Evolutionary conservation across 2,113 vertebrate species (phyloP), one percentile per base, ranked within the genome.

Genomic region (Procavia capensis): DNA sequence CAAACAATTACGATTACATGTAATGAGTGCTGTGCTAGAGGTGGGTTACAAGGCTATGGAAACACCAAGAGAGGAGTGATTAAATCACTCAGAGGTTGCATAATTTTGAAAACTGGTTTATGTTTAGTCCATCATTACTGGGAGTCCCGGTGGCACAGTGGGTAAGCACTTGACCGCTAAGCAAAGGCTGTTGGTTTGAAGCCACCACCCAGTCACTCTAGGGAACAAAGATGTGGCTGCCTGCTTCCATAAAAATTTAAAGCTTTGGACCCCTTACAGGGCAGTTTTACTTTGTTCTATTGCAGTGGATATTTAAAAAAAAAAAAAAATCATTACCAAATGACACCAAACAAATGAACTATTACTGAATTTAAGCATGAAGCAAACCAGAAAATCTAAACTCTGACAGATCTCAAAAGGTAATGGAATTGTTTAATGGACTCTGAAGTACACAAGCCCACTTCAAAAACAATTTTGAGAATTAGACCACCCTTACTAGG

Each of bases 301-400:
- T 13, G 50, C 50, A 54, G 50, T 54, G 50, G 17, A 4, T 54
- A n/a, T n/a, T n/a, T n/a, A n/a, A n/a, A n/a, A n/a, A n/a, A n/a
- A n/a, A n/a, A n/a, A n/a, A n/a, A n/a, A 79, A 6, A 78, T 89
- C 45, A 75, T 75, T 83, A 76, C 25, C 45, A 70, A 43, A 70
- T 70, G 41, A 66, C 83, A 70, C 34, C 25, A 92, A 63, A 43
- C 29, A 88, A 90, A 82, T 80, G 59, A 66, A 85, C 57, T 76
- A 25, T 43, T 54, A 85, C n/a, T 88, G 41, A 95, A 57, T 70
- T 11, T 85, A 85, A 82, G 57, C 36, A 88, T 83, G 41, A 95
- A 95, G 85, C 31, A 94, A 95, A 78, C 5, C 41, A 90, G 43
- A 87, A 96, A 87, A 87, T 61, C 63, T 87, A 75, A 95, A 84